phyloP scores from a whole-genome alignment of 2,113 vertebrate species.

The Carassius gibelio region DNA sequence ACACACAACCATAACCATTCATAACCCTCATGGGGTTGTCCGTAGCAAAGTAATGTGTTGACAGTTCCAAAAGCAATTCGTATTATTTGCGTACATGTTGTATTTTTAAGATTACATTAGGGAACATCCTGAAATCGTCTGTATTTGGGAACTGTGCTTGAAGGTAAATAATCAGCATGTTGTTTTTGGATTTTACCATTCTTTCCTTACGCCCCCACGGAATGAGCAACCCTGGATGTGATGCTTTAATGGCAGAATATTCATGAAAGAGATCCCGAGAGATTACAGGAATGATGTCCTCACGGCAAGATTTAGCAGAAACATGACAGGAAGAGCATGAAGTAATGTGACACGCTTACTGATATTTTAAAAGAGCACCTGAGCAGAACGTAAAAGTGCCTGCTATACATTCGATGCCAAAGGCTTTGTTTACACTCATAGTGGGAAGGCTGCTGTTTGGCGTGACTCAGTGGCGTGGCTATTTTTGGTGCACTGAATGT shows the following conservation, averaged over 20 bases:
- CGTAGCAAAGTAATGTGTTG: not conserved
- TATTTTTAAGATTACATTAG: slow-evolving; percentile 48
- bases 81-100: slow-evolving; percentile 47
- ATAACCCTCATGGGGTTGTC: not conserved
- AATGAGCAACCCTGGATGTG: slow-evolving; percentile 9
- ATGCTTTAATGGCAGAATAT: slow-evolving; percentile 25
- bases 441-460: slow-evolving; percentile 22
- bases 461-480: slow-evolving; percentile 62
- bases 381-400: not conserved
- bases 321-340: not conserved
- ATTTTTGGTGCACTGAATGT: slow-evolving; percentile 67
- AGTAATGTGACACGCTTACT: not conserved
- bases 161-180: slow-evolving; percentile 53
- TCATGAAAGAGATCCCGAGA: slow-evolving; percentile 5
- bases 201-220: not conserved
- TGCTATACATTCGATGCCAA: slow-evolving; percentile 22
- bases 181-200: slow-evolving; percentile 49
- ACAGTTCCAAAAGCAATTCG: slow-evolving; percentile 37
- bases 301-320: not conserved
- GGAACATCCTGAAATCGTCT: slow-evolving; percentile 26
- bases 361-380: not conserved
- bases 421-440: slow-evolving; percentile 36
- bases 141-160: slow-evolving; percentile 37
- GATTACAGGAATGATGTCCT: slow-evolving; percentile 8
- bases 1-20: slow-evolving; percentile 4